phyloP scores from a whole-genome alignment of 1,140 invertebrate species.

The Megathymus violae region DNA sequence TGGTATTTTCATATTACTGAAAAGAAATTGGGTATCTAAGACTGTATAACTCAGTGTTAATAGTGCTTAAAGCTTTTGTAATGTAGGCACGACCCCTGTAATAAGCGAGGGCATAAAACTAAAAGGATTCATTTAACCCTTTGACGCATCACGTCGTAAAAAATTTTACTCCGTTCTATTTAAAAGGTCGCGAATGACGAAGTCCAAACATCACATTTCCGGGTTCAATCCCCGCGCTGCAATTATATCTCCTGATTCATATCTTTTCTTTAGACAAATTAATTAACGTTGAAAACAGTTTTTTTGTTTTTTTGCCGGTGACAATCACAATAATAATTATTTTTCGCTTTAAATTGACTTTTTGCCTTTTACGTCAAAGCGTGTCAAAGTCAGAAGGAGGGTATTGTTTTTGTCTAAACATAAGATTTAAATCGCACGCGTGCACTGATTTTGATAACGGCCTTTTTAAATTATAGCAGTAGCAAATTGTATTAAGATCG shows the following conservation, averaged over 20 bases:
- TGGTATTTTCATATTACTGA: too few species aligned
- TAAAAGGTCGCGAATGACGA: neutral
- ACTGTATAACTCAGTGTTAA: too few species aligned
- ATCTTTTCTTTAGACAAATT: slow-evolving; percentile 1
- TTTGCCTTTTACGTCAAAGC: neutral
- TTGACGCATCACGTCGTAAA: neutral
- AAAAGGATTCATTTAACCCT: too few species aligned
- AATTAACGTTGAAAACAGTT: neutral
- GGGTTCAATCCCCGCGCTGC: neutral
- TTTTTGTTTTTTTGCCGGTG: neutral
- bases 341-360: neutral
- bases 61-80: too few species aligned
- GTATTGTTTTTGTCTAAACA: neutral
- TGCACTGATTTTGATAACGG: neutral
- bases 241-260: neutral
- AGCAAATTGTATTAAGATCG: too few species aligned
- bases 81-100: too few species aligned
- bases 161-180: neutral
- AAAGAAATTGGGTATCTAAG: too few species aligned
- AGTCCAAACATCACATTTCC: neutral
- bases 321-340: neutral
- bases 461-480: neutral
- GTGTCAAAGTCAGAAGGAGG: neutral
- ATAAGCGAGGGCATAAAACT: too few species aligned
- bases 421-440: neutral